Evolutionary conservation across 2,113 vertebrate species (phyloP).

Genomic region (Pygoscelis antarcticus): DNA sequence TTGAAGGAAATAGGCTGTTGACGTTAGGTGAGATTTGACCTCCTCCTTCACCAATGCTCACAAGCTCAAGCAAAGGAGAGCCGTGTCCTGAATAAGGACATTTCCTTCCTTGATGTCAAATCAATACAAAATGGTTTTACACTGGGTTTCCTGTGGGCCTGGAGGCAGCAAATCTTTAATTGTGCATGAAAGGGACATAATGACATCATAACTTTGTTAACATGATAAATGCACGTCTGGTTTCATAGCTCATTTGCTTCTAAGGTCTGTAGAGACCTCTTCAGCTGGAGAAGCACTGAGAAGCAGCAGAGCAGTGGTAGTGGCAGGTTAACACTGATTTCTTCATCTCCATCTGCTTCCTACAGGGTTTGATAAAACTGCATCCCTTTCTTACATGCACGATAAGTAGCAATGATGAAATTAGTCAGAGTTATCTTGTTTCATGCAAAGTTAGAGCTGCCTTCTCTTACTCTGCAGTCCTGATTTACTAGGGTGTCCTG

Average conservation of each 20-base stretch:
- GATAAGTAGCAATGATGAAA: background rate
- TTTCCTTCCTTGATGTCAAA: conserved; percentile 16
- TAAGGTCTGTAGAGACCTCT: background rate
- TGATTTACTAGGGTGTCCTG: background rate
- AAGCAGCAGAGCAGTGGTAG: background rate
- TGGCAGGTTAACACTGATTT: background rate
- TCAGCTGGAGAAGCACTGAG: background rate
- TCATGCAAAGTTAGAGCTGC: background rate
- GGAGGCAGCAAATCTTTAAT: background rate
- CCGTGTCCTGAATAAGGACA: background rate
- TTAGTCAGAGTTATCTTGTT: background rate
- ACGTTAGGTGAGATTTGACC: background rate
- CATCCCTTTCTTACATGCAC: background rate
- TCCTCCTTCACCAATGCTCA: background rate
- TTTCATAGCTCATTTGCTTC: background rate
- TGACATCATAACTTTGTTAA: background rate
- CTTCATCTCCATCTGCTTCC: background rate
- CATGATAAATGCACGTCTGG: background rate
- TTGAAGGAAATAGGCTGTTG: background rate
- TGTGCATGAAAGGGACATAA: background rate
- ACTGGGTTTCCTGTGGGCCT: background rate
- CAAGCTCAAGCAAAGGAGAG: background rate
- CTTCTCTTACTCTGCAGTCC: background rate
- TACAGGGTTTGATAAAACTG: background rate
- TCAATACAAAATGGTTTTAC: conserved; percentile 21